Evolutionary conservation across 2,797 vertebrate genomes (phyloP).

Genomic region (Cossypha polioptera): DNA sequence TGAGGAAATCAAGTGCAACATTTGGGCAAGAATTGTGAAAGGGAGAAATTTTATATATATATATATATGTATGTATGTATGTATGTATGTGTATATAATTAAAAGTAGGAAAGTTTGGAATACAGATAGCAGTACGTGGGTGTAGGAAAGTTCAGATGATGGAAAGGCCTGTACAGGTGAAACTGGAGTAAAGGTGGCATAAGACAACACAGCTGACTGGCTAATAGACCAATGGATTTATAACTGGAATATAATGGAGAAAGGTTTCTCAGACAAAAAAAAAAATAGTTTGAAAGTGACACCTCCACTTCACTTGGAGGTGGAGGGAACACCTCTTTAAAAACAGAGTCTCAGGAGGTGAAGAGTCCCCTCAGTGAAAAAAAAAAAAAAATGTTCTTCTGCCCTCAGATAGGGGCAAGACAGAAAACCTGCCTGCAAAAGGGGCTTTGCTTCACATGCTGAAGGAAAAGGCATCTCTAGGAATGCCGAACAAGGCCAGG

Average conservation of each 20-base stretch:
- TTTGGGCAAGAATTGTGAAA: neutral
- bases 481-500: neutral
- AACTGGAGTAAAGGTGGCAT: neutral
- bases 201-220: neutral
- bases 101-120: neutral
- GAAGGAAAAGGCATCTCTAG: neutral
- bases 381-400: neutral
- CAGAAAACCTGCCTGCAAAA: neutral
- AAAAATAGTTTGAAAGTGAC: neutral
- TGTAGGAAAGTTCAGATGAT: neutral
- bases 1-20: neutral
- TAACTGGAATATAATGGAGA: neutral
- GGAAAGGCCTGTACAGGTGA: neutral
- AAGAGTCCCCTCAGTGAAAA: neutral
- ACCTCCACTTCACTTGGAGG: neutral
- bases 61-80: too few relatives aligned
- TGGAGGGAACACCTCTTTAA: neutral
- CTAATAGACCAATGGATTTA: neutral
- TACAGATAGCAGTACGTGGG: neutral
- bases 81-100: neutral
- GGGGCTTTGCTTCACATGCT: neutral
- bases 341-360: neutral
- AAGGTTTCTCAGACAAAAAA: neutral
- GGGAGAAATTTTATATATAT: neutral
- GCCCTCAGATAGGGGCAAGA: neutral